Evolutionary conservation across 2,113 vertebrate genomes (phyloP).

Genomic region (Podarcis raffonei): DNA sequence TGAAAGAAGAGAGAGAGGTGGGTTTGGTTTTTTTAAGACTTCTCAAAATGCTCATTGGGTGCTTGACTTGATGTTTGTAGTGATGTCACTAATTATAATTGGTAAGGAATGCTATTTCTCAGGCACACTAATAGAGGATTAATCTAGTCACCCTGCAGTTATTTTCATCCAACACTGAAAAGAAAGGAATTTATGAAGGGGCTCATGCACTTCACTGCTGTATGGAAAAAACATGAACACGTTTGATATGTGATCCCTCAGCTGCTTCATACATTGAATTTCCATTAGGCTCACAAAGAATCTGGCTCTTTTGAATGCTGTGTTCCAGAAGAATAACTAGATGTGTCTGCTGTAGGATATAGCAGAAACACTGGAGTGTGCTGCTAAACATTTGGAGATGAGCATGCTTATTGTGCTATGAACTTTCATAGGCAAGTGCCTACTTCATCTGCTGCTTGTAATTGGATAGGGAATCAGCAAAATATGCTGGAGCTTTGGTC

Average conservation of each 20-base stretch:
- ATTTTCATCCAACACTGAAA: not conserved
- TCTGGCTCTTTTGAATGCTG: not conserved
- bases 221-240: not conserved
- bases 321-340: not conserved
- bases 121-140: not conserved
- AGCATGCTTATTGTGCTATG: too few species aligned
- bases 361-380: not conserved
- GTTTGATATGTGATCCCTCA: not conserved
- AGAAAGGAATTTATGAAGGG: not conserved
- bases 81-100: not conserved
- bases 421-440: too few species aligned
- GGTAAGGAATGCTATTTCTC: not conserved
- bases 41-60: not conserved
- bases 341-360: not conserved
- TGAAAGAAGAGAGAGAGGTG: not conserved
- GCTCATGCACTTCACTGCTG: not conserved
- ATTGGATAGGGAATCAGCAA: too few species aligned
- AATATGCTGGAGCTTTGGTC: too few species aligned
- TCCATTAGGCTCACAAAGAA: not conserved
- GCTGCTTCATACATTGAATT: not conserved
- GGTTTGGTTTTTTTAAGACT: not conserved
- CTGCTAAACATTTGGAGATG: not conserved
- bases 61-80: not conserved
- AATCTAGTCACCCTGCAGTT: not conserved
- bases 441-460: too few species aligned